Conservation (phyloP, 2,797 vertebrate genomes). For the Leptodactylus fallax region DNA sequence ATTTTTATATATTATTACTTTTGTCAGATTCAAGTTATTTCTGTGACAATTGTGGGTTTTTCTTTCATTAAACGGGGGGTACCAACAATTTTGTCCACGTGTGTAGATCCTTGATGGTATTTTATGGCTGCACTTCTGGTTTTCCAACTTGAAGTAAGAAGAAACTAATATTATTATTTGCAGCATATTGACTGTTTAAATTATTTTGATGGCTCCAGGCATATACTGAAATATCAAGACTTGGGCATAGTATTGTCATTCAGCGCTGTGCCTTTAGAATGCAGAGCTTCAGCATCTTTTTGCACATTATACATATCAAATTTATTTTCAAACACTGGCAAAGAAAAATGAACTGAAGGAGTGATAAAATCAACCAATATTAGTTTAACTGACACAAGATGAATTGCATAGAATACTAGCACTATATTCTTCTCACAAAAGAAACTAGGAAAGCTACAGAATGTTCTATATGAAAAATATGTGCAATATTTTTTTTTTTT, state of each 20-base stretch:
- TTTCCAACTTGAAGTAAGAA: no score
- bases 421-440: not conserved
- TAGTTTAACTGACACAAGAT: slow-evolving; percentile 32
- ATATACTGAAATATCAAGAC: not conserved
- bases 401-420: not conserved
- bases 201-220: no score
- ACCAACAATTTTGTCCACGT: no score
- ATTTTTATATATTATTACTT: no score
- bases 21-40: no score
- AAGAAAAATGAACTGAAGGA: slow-evolving; percentile 22
- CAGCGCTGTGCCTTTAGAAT: not conserved
- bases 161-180: no score
- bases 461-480: not conserved
- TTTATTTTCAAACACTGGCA: slow-evolving; percentile 19
- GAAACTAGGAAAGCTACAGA: not conserved
- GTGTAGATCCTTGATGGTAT: no score
- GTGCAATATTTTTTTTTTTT: not conserved
- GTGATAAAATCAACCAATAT: slow-evolving; percentile 28
- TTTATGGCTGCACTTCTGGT: no score
- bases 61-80: no score
- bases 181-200: no score
- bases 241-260: not conserved
- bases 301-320: slow-evolving; percentile 15
- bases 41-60: no score
- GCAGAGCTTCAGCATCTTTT: not conserved